These are phyloP conservation scores for Himalopsyche japonica DNA, from an alignment of 2,888 invertebrate species.

Conservation along the genomic window DNA sequence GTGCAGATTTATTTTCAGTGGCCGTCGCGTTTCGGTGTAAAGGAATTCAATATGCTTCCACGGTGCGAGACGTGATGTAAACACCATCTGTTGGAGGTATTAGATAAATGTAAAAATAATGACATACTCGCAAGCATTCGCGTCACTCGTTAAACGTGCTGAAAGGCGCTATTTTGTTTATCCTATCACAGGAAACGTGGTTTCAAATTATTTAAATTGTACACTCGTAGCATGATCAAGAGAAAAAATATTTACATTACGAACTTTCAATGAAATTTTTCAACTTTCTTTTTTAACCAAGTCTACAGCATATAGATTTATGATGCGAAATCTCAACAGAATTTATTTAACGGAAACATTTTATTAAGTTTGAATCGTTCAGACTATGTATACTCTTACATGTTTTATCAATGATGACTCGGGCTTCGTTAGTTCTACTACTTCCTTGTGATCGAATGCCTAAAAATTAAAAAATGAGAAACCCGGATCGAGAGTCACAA, in stretches of 20 bases:
- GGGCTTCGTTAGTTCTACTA: too few relatives aligned
- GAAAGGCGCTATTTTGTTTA: background rate
- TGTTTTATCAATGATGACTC: too few relatives aligned
- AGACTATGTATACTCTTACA: too few relatives aligned
- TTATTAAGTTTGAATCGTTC: too few relatives aligned
- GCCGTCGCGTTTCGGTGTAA: constrained; percentile 6
- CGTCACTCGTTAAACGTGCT: constrained; percentile 3
- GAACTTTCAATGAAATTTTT: background rate
- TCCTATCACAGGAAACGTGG: background rate
- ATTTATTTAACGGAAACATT: too few relatives aligned
- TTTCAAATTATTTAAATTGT: background rate
- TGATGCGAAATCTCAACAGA: too few relatives aligned
- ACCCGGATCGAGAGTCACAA: too few relatives aligned
- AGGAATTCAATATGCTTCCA: constrained; percentile 15
- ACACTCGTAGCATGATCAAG: background rate
- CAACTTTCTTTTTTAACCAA: too few relatives aligned
- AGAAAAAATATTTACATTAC: background rate
- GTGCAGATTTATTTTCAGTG: constrained; percentile 18
- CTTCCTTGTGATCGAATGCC: too few relatives aligned
- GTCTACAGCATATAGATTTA: too few relatives aligned
- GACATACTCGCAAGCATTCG: background rate
- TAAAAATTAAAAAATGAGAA: too few relatives aligned
- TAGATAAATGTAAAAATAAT: constrained; percentile 25
- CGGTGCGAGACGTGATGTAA: constrained; percentile 3
- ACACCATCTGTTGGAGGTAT: constrained; percentile 16